Base-by-base conservation (phyloP, 2,888 invertebrate genomes). In the Euplexia lucipara region DNA sequence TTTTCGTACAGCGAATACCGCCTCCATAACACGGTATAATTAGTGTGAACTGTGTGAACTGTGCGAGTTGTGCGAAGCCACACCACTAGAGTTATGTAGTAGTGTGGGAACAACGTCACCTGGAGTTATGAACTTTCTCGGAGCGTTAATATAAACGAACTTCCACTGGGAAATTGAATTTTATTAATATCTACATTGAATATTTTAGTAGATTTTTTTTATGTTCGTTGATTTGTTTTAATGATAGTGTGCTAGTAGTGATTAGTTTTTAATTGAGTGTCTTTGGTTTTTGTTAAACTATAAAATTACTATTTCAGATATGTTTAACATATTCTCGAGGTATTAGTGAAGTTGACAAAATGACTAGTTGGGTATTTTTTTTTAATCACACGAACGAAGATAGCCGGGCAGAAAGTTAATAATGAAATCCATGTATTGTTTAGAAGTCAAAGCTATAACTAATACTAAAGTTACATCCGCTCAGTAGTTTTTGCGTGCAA, bases 91-190 rank as follows among this genome's bases (percentile, higher is more conserved):
- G 71, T 68, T 64, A 71, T 88, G 86, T 89, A 84, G 88, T 91
- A 22, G 35, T 68, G 88, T 92, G 94, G 89, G 94, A 94, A 92
- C 81, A 81, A 77, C 89, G 90, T 90, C 94, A 94, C 94, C 94
- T 94, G 93, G 88, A 90, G 90, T 90, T 89, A 77, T 79, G 80
- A 90, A 91, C 88, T 90, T 88, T 82, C 82, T 74, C 74, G 34
- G 42, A 82, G 88, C 87, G 85, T 86, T 90, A 90, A 89, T 90
- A 89, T 86, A 86, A 86, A 83, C 84, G 72, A 91, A 91, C 88
- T 91, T 90, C 75, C 48, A 59, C 78, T 45, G 62, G 83, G 82
- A 86, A 87, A 89, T 89, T 90, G 83, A 88, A 90, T 90, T 90
- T 90, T 90, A 72, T 67, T 71, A n/a, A n/a, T 26, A 74, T 65